Conservation (phyloP, 2,113 vertebrate species). For the Sakesphorus luctuosus region DNA sequence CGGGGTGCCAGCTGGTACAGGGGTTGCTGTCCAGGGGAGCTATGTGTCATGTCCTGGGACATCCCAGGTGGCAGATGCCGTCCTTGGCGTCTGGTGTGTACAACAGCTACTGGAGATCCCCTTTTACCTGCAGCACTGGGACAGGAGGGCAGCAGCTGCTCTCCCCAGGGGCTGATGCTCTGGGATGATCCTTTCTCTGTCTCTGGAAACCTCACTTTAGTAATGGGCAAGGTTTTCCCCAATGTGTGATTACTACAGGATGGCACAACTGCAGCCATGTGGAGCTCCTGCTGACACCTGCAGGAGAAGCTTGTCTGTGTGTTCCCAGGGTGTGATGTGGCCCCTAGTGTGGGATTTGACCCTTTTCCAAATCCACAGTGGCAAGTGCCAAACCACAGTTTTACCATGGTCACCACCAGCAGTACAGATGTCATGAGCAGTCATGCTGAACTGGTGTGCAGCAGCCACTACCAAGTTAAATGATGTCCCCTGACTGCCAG, state of each 20-base stretch:
- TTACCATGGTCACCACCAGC: accelerated
- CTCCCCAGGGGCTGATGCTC: neutral
- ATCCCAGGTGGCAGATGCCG: neutral
- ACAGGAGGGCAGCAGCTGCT: neutral
- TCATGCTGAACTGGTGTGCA: neutral
- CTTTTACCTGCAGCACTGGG: neutral
- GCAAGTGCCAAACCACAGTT: neutral
- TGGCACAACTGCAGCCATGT: accelerated
- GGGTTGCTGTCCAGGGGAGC: neutral
- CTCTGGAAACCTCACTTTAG: accelerated
- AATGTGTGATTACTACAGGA: accelerated
- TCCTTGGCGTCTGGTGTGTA: neutral
- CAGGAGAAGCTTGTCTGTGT: accelerated
- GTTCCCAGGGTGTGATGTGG: neutral
- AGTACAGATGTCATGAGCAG: neutral
- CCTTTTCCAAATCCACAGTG: neutral
- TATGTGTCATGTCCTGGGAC: neutral
- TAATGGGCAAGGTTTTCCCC: neutral
- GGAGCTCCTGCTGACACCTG: neutral
- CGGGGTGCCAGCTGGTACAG: accelerated
- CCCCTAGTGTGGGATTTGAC: neutral
- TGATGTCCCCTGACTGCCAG: accelerated
- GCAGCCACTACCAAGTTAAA: neutral
- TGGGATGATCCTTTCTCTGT: neutral
- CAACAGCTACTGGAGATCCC: neutral